A percentile compares a stretch with the other conserved stretches of the same genome.
Conservation (phyloP, 2,797 vertebrate species). For the Liasis olivaceus region DNA sequence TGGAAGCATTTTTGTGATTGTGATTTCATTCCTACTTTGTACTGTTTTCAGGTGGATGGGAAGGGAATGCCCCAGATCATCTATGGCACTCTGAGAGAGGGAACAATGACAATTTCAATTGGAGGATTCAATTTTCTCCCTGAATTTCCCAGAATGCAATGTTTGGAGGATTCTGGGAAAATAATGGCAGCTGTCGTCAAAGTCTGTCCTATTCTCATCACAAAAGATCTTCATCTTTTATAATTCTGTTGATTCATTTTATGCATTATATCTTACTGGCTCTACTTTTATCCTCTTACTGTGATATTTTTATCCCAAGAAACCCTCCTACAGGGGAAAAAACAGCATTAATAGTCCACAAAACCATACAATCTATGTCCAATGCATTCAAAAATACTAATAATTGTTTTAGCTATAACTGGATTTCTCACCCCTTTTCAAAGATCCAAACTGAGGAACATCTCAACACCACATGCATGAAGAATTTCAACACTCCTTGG, state of each 20-base stretch:
- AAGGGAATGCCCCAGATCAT: background rate
- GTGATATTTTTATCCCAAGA: background rate
- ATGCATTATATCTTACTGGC: background rate
- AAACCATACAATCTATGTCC: background rate
- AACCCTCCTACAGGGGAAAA: background rate
- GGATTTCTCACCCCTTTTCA: constrained; percentile 11
- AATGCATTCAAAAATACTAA: background rate
- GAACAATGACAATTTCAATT: background rate
- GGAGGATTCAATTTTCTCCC: background rate
- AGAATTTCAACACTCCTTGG: constrained; percentile 90
- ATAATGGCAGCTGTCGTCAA: background rate
- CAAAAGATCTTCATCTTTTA: background rate
- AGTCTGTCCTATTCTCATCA: background rate
- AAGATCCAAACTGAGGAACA: background rate
- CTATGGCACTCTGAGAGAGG: background rate
- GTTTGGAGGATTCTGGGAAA: background rate
- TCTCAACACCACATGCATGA: constrained; percentile 43
- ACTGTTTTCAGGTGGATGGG: background rate
- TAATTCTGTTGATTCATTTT: background rate
- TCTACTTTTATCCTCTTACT: background rate
- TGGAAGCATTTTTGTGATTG: background rate
- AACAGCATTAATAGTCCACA: background rate
- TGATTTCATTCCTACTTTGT: background rate
- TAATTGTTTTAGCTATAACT: background rate
- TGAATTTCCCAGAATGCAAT: background rate